Percentiles rank a stretch among this genome's conserved stretches.
phyloP scores from a whole-genome alignment of 2,888 invertebrate species.

The Diloba caeruleocephala region DNA sequence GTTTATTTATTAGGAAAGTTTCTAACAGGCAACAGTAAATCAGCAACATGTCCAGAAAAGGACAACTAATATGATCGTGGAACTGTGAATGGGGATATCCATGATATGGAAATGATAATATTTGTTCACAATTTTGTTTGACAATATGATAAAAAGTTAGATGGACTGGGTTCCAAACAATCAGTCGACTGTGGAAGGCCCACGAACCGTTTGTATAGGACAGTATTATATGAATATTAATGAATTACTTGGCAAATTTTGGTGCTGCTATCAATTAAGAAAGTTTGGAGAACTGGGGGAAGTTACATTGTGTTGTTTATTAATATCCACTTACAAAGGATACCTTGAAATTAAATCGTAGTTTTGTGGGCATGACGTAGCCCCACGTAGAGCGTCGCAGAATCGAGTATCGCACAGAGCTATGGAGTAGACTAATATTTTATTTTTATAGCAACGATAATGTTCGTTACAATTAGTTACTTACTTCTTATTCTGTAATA shows the following conservation, averaged over 20 bases:
- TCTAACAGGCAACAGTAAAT: conserved; percentile 81
- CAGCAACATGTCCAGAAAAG: conserved; percentile 73
- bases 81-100: conserved; percentile 58
- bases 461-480: too few relatives aligned
- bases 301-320: too few relatives aligned
- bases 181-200: conserved; percentile 53
- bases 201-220: conserved; percentile 48
- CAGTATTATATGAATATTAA: conserved; percentile 56
- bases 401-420: too few relatives aligned
- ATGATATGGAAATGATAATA: conserved; percentile 62
- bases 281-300: conserved; percentile 25
- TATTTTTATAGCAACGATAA: too few relatives aligned
- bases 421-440: too few relatives aligned
- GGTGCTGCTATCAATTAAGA: conserved; percentile 47
- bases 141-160: conserved; percentile 62
- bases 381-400: too few relatives aligned
- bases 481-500: too few relatives aligned
- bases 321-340: too few relatives aligned
- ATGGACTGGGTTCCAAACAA: conserved; percentile 54
- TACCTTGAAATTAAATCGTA: too few relatives aligned
- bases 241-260: conserved; percentile 48
- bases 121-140: conserved; percentile 60
- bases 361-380: too few relatives aligned
- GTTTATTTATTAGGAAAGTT: conserved; percentile 88
- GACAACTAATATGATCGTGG: conserved; percentile 56